Percentiles rank a stretch among this genome's conserved stretches.
These are phyloP conservation scores for Pangasianodon hypophthalmus DNA, from an alignment of 2,113 vertebrate species.

Conservation along the genomic window DNA sequence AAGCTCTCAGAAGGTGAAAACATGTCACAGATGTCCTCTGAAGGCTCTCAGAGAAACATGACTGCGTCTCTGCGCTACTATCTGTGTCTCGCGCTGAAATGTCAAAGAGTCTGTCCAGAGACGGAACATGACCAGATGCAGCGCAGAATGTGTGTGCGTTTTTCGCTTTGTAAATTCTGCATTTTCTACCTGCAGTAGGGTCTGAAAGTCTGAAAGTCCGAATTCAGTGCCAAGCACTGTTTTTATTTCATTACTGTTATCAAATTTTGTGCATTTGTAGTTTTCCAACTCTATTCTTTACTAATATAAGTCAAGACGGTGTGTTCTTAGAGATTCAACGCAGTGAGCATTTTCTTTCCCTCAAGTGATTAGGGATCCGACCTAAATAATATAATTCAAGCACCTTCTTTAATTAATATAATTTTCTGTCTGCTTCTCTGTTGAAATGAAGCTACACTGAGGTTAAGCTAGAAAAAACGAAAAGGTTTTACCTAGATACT, in stretches of 20 bases:
- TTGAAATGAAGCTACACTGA: not conserved
- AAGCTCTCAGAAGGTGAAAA: slow-evolving; percentile 74
- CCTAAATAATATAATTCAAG: not conserved
- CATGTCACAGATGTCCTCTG: slow-evolving; percentile 67
- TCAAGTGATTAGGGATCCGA: not conserved
- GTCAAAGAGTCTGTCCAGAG: slow-evolving; percentile 62
- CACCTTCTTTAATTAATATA: not conserved
- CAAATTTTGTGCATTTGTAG: not conserved
- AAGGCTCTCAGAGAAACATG: slow-evolving; percentile 57
- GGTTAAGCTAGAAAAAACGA: not conserved
- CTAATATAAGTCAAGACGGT: not conserved
- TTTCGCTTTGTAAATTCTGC: not conserved
- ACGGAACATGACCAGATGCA: slow-evolving; percentile 48
- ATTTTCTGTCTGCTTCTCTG: not conserved
- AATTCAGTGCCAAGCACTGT: not conserved
- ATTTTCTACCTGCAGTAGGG: not conserved
- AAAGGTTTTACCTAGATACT: not conserved
- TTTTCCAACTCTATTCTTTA: not conserved
- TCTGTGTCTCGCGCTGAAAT: slow-evolving; percentile 60
- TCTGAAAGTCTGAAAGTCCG: not conserved
- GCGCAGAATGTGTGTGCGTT: slow-evolving; percentile 11
- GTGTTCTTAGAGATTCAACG: not conserved
- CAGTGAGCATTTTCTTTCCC: not conserved
- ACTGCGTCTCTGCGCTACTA: slow-evolving; percentile 35
- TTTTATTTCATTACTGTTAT: not conserved